Conservation (phyloP, 2,113 vertebrate genomes). For the Larimichthys polyactis region DNA sequence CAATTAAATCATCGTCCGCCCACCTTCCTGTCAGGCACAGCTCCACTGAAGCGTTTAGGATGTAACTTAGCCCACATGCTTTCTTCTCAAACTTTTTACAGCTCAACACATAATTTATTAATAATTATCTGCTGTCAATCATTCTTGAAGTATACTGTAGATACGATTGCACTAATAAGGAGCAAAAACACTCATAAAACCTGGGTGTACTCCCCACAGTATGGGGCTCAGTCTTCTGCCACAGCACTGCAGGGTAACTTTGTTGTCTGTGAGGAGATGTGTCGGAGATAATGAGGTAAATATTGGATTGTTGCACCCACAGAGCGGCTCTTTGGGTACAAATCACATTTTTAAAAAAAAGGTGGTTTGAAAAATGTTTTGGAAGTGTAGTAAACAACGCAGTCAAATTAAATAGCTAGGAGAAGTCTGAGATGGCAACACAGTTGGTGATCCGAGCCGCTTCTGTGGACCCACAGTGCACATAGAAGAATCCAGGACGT, state of each 20-base stretch:
- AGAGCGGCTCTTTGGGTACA: conserved; percentile 7
- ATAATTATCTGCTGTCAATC: not conserved
- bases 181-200: too few relatives aligned
- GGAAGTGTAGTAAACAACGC: not conserved
- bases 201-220: not conserved
- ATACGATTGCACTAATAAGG: not conserved
- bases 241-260: not conserved
- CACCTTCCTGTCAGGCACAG: not conserved
- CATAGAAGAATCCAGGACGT: not conserved
- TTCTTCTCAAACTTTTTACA: conserved; percentile 4
- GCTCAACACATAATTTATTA: not conserved
- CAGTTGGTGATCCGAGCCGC: not conserved
- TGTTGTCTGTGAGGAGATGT: not conserved
- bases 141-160: not conserved
- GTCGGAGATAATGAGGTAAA: conserved; percentile 45
- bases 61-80: not conserved
- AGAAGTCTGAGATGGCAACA: not conserved
- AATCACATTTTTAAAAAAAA: conserved; percentile 14
- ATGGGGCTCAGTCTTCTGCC: not conserved
- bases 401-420: not conserved
- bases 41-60: not conserved
- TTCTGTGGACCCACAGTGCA: not conserved
- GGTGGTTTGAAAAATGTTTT: conserved; percentile 10
- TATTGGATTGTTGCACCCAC: conserved; percentile 16
- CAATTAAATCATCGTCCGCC: not conserved